Evolutionary conservation across 2,797 vertebrate species (phyloP), one percentile per base, ranked within the genome.

Genomic region (Fringilla coelebs): DNA sequence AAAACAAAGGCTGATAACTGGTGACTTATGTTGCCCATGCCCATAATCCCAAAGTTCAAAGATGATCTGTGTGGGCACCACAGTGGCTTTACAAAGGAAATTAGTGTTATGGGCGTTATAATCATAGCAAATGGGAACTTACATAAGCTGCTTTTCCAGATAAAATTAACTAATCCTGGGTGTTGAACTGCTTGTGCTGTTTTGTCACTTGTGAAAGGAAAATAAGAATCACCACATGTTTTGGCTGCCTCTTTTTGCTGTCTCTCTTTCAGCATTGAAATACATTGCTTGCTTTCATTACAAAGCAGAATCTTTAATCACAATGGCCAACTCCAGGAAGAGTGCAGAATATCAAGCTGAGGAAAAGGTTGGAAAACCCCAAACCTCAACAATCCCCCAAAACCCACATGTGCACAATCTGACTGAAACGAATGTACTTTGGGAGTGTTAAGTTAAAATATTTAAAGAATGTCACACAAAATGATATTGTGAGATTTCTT

Each of bases 1-100:
- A 96, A 97, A 97, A 91, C 91, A 91, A 25, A 74, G 78, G 38
- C 84, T 89, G 86, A 65, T 94, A 83, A 94, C 88, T 17, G 29
- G 25, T 86, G 85, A 70, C 41, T 76, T 85, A 6, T 46, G 24
- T 54, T 95, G 77, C 72, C 48, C 19, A 7, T 84, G 74, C 86
- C 89, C 52, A 2, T 52, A 45, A 89, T 96, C 91, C 75, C 32
- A 21, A 63, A 72, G n/a, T 46, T 49, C 67, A 58, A 38, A 75
- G 57, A 48, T 93, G 29, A 71, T 86, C 81, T 2, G 0, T 31
- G 4, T 79, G 77, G 65, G 52, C 34, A 49, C 32, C 41, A 9
- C 34, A n/a, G 57, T 54, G 54, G 32, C 45, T 91, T 90, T 81
- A 36, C n/a, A 4, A 8, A 45, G 72, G 80, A 89, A 90, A 70